phyloP scores from a whole-genome alignment of 2,797 vertebrate genomes.

The Hippopotamyrus pictus region DNA sequence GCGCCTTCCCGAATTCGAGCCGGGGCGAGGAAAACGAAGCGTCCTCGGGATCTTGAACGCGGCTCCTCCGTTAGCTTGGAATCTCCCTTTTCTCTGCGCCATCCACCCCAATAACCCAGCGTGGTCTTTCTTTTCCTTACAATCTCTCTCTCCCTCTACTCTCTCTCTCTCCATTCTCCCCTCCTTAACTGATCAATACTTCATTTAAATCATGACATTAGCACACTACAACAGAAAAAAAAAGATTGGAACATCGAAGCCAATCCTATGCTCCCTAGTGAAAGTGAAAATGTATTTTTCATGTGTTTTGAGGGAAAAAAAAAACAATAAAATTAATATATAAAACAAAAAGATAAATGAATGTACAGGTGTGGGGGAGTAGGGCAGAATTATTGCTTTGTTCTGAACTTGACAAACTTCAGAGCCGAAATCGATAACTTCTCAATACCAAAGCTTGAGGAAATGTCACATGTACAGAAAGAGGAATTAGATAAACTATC shows the following conservation, averaged over 20 bases:
- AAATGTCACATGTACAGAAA: slow-evolving; percentile 49
- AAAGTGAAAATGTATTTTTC: slow-evolving; percentile 32
- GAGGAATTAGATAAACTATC: slow-evolving; percentile 45
- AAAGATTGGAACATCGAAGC: slow-evolving; percentile 49
- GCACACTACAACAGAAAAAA: slow-evolving; percentile 62
- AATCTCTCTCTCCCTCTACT: slow-evolving; percentile 55
- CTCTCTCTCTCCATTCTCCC: slow-evolving; percentile 76
- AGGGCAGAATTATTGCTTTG: slow-evolving; percentile 48
- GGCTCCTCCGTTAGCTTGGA: slow-evolving; percentile 60
- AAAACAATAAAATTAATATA: slow-evolving; percentile 39
- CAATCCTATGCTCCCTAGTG: slow-evolving; percentile 34
- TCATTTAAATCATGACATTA: slow-evolving; percentile 86
- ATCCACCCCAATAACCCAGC: slow-evolving; percentile 74
- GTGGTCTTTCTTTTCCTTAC: slow-evolving; percentile 75
- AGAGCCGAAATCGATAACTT: slow-evolving; percentile 46
- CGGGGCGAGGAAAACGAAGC: neutral
- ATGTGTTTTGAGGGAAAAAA: slow-evolving; percentile 23
- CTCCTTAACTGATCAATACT: slow-evolving; percentile 84
- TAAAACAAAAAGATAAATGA: slow-evolving; percentile 45
- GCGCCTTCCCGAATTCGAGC: neutral
- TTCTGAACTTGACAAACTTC: slow-evolving; percentile 54
- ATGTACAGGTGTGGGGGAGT: slow-evolving; percentile 44
- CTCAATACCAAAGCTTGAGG: slow-evolving; percentile 55
- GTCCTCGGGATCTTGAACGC: slow-evolving; percentile 48
- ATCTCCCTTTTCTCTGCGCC: slow-evolving; percentile 65